phyloP scores from a whole-genome alignment of 1,140 invertebrate species.

The Drosophila ambigua region DNA sequence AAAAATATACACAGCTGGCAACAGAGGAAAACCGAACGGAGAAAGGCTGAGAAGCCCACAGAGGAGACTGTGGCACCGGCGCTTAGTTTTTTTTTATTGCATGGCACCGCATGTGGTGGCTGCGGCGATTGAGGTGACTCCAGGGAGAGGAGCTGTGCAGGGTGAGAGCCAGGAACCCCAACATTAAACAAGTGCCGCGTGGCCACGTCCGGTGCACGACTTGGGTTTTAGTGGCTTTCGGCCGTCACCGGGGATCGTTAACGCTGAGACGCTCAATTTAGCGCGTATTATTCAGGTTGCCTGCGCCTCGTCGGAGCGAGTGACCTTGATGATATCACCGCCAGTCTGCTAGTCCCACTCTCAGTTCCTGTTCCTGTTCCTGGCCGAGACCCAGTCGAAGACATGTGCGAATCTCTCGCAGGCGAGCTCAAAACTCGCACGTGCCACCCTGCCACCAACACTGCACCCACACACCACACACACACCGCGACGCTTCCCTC shows the following conservation, averaged over 20 bases:
- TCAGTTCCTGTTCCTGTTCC: background rate
- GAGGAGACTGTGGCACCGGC: constrained; percentile 38
- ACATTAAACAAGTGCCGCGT: constrained; percentile 67
- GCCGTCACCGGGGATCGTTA: constrained; percentile 65
- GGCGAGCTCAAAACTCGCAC: constrained; percentile 33
- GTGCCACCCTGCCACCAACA: constrained; percentile 21
- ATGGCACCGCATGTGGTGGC: constrained; percentile 64
- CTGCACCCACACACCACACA: background rate
- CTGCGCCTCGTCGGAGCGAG: constrained; percentile 52
- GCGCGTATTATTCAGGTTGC: constrained; percentile 68
- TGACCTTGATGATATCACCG: constrained; percentile 79
- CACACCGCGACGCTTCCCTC: background rate
- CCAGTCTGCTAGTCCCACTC: constrained; percentile 12
- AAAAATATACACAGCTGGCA: too few relatives aligned
- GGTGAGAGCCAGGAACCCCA: constrained; percentile 21
- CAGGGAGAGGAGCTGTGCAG: constrained; percentile 5
- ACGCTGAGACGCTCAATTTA: constrained; percentile 80
- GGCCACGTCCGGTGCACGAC: constrained; percentile 73
- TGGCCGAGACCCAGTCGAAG: constrained; percentile 14
- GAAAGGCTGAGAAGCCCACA: constrained; percentile 5
- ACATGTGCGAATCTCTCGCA: constrained; percentile 62
- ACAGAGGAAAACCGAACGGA: too few relatives aligned
- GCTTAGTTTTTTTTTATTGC: constrained; percentile 67
- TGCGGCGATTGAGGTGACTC: constrained; percentile 35
- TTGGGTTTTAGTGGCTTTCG: constrained; percentile 66